Base-by-base conservation (phyloP, 2,888 invertebrate species). In the Plutella xylostella region DNA sequence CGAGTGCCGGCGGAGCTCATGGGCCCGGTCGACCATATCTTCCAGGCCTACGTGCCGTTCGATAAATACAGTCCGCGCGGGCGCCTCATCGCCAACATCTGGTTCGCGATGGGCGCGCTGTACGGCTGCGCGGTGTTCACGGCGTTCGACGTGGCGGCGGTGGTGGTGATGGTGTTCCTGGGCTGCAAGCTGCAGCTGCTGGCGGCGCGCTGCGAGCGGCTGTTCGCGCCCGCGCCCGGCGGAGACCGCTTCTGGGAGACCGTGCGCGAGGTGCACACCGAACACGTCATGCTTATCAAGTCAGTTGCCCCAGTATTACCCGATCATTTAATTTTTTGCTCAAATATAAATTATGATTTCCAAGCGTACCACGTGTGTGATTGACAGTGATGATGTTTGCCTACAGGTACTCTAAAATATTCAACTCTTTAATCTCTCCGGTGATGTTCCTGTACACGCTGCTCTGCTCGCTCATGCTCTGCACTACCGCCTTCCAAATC, bases 371-470 rank as follows among this genome's bases (percentile, higher is more conserved):
- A 3, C n/a, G 28, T 28, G 9, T 28, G 9, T 28, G 7, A 28
- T 12, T 4, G 9, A 28, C 9, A n/a, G 4, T 34, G 9, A 33
- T 4, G 6, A 14, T 33, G 14, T n/a, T 34, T 49, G 53, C 50
- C 64, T 63, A 48, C 63, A 79, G 80, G 48, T 56, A 79, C 55
- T 68, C 70, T 28, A 68, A 65, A 53, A 51, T 75, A 41, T 72
- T 79, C 48, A 70, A 79, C 54, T 75, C 76, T 0, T 48, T 79
- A 45, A 50, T 79, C 3, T 79, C 80, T 1, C 80, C 80, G 0
- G 72, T 79, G 2, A 76, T 82, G 77, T 79, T 80, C 50, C 51
- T 77, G 14, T 82, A 80, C 54, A 61, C 78, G 18, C 60, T 77
- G 1, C 68, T 78, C 58, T 75, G 75, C 49, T 73, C 78, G 0